Evolutionary conservation across 2,113 vertebrate species (phyloP).

Genomic region (Ophthalmotilapia sp.): DNA sequence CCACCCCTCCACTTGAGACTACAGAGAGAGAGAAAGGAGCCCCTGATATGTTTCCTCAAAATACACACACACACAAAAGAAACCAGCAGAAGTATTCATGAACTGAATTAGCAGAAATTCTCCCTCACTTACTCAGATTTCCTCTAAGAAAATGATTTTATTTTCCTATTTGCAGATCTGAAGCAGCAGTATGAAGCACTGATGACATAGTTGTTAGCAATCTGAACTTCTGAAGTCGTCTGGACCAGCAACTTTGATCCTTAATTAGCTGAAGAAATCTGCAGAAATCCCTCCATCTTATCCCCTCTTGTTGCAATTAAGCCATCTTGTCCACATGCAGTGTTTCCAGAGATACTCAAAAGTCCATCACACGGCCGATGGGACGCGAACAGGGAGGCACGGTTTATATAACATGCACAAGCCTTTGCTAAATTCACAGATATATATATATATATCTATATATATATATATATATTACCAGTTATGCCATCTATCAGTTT

Average conservation of each 20-base stretch:
- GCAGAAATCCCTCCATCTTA: background rate
- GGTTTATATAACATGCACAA: background rate
- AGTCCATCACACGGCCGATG: background rate
- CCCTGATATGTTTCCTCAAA: background rate
- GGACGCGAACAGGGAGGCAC: background rate
- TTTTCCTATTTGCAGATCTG: background rate
- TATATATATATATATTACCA: background rate
- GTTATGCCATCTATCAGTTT: background rate
- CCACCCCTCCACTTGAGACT: background rate
- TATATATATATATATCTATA: background rate
- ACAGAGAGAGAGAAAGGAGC: background rate
- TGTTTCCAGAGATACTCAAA: background rate
- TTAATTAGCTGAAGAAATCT: conserved; percentile 48
- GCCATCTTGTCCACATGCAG: background rate
- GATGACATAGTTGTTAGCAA: background rate
- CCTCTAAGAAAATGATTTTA: background rate
- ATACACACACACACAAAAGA: background rate
- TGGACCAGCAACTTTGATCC: background rate
- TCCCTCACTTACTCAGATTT: background rate
- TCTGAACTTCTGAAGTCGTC: background rate
- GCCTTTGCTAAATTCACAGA: background rate
- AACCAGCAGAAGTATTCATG: background rate
- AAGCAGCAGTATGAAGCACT: background rate
- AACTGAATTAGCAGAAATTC: background rate
- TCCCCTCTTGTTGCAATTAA: conserved; percentile 18